Base-by-base conservation (phyloP, 2,113 vertebrate species). In the Caretta caretta region DNA sequence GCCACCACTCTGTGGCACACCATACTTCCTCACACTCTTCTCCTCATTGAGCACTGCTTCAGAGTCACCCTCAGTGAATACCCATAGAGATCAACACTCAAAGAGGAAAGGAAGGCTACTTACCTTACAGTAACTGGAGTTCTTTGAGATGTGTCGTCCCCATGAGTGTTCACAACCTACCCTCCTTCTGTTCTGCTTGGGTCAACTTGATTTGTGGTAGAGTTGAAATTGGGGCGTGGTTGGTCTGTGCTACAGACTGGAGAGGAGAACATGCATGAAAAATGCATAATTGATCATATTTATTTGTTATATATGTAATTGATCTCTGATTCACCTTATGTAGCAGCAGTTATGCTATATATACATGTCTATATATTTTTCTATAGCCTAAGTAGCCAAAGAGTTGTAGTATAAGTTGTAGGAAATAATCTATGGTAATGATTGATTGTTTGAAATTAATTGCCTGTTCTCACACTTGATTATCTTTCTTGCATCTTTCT, bases 391-490 rank as follows among this genome's bases (percentile, higher is more conserved):
- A 93, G n/a, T 17, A 89, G 69, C 56, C 86, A 79, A 93, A 90
- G 29, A 35, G 29, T 35, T 62, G 59, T 62, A 59, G 25, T 59
- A 62, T 62, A 35, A 31, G 35, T 35, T 35, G 13, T 62, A 62
- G 29, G 29, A 62, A 62, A 35, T 62, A 62, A 62, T 62, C 59
- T 62, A 62, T 35, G 29, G 7, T 87, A 85, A 80, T 93, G 42
- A 89, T 92, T 82, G 25, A 5, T 84, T 94, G 80, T 91, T 89
- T 89, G 80, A 90, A 89, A 96, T 84, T 86, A 94, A 93, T 94
- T 92, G 86, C 87, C 87, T 95, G 89, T 94, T 93, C 76, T 53
- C 78, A 56, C 5, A 3, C 94, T 92, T 88, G 27, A 35, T 35
- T 84, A 46, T 93, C 80, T 94, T 93, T 92, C 83, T 69, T 81